Conservation (phyloP, 2,888 invertebrate genomes). For the Lamellibrachia satsuma region DNA sequence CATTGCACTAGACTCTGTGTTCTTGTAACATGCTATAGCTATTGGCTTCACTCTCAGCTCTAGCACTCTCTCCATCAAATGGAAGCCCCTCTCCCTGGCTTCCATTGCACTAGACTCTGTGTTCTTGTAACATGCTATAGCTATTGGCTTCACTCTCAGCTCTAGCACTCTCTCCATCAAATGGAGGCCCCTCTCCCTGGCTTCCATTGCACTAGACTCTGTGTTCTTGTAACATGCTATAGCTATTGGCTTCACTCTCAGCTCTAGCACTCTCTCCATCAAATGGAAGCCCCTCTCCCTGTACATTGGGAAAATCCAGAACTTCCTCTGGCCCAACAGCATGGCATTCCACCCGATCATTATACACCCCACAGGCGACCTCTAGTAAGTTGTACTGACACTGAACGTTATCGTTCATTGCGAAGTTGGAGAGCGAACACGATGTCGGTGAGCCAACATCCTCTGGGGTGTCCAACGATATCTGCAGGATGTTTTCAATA, state of each 20-base stretch:
- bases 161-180: no score
- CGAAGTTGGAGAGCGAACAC: not conserved
- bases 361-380: not conserved
- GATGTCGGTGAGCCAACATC: not conserved
- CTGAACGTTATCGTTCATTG: not conserved
- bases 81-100: no score
- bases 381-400: not conserved
- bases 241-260: not conserved
- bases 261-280: not conserved
- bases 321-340: not conserved
- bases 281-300: not conserved
- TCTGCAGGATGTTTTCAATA: slow-evolving; percentile 45
- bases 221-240: not conserved
- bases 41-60: no score
- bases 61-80: no score
- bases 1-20: not conserved
- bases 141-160: no score
- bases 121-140: no score
- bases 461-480: slow-evolving; percentile 27
- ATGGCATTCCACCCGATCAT: not conserved
- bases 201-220: not conserved
- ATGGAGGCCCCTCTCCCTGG: no score
- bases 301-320: not conserved
- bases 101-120: no score
- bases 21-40: no score